phyloP scores from a whole-genome alignment of 2,888 invertebrate species.

The Toxonevra muliebris region DNA sequence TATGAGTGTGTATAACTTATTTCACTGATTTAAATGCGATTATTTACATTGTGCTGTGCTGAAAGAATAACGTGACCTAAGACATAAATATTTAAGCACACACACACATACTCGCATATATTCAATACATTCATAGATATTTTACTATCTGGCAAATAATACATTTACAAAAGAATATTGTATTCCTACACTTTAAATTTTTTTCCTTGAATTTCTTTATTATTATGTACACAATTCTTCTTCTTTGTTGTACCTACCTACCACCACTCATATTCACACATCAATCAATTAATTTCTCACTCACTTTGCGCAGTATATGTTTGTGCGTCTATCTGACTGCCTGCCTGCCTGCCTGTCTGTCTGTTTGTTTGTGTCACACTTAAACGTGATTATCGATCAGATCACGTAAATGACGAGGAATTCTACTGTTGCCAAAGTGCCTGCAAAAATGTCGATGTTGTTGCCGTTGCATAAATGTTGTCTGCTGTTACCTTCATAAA shows the following conservation, averaged over 20 bases:
- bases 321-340: neutral
- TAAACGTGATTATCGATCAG: constrained; percentile 45
- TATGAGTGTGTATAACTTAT: too few relatives aligned
- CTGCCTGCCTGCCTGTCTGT: constrained; percentile 5
- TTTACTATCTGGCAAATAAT: constrained; percentile 15
- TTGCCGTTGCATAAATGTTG: constrained; percentile 18
- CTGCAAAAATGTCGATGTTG: constrained; percentile 10
- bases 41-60: too few relatives aligned
- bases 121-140: constrained; percentile 1
- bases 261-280: constrained; percentile 22
- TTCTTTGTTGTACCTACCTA: neutral
- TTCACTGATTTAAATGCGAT: too few relatives aligned
- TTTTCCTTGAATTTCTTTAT: constrained; percentile 24
- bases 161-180: constrained; percentile 12
- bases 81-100: neutral
- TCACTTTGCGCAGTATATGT: constrained; percentile 8
- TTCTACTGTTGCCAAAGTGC: constrained; percentile 38
- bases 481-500: neutral
- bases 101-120: neutral
- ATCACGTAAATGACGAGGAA: constrained; percentile 42
- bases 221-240: neutral
- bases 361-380: constrained; percentile 34
- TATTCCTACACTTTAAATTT: neutral
- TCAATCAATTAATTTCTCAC: constrained; percentile 34
- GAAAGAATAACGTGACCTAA: neutral